Percentiles rank a stretch among this genome's conserved stretches.
phyloP scores from a whole-genome alignment of 2,888 invertebrate species.

The Volucella bombylans region DNA sequence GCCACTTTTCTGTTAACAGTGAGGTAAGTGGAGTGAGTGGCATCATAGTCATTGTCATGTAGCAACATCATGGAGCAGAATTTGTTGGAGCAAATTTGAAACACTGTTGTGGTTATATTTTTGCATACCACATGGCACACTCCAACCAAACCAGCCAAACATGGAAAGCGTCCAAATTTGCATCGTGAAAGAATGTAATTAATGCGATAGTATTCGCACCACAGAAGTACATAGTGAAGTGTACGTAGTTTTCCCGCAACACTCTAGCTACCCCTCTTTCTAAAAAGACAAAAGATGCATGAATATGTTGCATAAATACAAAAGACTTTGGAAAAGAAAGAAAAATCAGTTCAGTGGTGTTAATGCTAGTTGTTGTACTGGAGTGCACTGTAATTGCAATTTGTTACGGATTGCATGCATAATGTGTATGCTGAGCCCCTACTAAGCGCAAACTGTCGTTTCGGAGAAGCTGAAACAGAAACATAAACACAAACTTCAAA shows the following conservation, averaged over 20 bases:
- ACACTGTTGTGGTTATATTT: constrained; percentile 34
- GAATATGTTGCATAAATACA: constrained; percentile 27
- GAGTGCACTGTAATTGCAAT: not conserved
- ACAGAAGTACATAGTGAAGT: not conserved
- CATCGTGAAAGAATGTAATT: constrained; percentile 53
- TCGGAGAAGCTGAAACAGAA: not conserved
- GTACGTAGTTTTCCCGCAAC: too few species aligned
- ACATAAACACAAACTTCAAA: too few species aligned
- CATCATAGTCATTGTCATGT: constrained; percentile 18
- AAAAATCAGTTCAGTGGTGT: constrained; percentile 12
- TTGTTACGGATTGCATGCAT: constrained; percentile 31
- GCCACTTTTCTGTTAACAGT: constrained; percentile 22
- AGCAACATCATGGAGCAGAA: constrained; percentile 17
- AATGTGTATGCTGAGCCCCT: constrained; percentile 28
- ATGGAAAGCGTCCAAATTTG: constrained; percentile 53
- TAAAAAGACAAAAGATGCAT: not conserved
- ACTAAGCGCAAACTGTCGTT: constrained; percentile 42
- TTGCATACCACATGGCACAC: not conserved
- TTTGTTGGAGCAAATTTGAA: constrained; percentile 32
- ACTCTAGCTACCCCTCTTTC: too few species aligned
- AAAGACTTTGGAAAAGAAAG: constrained; percentile 11
- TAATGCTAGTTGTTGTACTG: constrained; percentile 44
- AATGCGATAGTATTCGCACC: constrained; percentile 22
- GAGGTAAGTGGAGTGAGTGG: not conserved
- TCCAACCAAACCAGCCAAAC: not conserved